These are phyloP conservation scores for Danio rerio DNA, from an alignment of 2,113 vertebrate species.

Conservation along the genomic window GRCz12tu NC_133180.1:15692001-15692500, in stretches of 20 bases:
- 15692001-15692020: constrained; percentile 13
- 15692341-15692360: constrained; percentile 58
- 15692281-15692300: constrained; percentile 34
- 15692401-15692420: background rate
- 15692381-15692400: constrained; percentile 37
- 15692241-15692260: constrained; percentile 49
- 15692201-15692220: constrained; percentile 65
- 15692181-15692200: constrained; percentile 69
- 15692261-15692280: constrained; percentile 61
- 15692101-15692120: constrained; percentile 75
- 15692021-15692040: background rate
- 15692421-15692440: background rate
- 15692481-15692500: background rate
- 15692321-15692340: constrained; percentile 63
- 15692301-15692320: constrained; percentile 46
- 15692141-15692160: constrained; percentile 65
- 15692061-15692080: constrained; percentile 4
- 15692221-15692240: constrained; percentile 50
- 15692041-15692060: constrained; percentile 1
- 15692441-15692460: no score
- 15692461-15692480: background rate
- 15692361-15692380: constrained; percentile 58
- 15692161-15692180: constrained; percentile 67
- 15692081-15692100: constrained; percentile 68
- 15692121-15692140: constrained; percentile 53